Evolutionary conservation across 92 coral and sea anemone genomes (phyloP).

Genomic region (Parazoanthus atlanticus): DNA sequence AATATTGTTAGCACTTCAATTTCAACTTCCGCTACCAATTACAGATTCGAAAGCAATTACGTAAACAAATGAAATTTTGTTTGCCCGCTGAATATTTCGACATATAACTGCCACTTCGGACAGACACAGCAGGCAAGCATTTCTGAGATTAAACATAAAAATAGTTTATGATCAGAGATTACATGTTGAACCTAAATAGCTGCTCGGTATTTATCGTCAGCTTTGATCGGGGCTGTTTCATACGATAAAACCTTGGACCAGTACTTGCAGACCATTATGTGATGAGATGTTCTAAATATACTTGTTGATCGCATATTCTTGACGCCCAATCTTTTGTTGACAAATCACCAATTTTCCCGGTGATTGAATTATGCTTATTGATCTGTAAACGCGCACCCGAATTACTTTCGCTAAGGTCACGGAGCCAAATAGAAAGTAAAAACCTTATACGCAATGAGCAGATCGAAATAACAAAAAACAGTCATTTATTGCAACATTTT

Average conservation of each 20-base stretch:
- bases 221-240: not conserved
- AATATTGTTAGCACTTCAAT: not conserved
- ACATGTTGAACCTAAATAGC: not conserved
- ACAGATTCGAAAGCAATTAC: not conserved
- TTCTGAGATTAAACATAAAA: not conserved
- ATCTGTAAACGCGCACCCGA: not conserved
- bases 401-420: not conserved
- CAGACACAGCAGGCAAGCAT: not conserved
- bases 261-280: not conserved
- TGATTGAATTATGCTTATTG: not conserved
- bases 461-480: not conserved
- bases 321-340: not conserved
- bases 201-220: not conserved
- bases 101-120: too few relatives aligned
- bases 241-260: not conserved
- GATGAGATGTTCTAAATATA: not conserved
- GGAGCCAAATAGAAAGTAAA: not conserved
- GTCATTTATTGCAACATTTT: not conserved
- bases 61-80: not conserved
- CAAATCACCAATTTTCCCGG: not conserved
- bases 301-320: conserved; percentile 5
- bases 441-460: not conserved
- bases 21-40: not conserved
- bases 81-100: not conserved
- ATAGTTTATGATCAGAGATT: too few relatives aligned